Evolutionary conservation across 2,797 vertebrate genomes (phyloP).

Genomic region (Orientallactaga sibirica): DNA sequence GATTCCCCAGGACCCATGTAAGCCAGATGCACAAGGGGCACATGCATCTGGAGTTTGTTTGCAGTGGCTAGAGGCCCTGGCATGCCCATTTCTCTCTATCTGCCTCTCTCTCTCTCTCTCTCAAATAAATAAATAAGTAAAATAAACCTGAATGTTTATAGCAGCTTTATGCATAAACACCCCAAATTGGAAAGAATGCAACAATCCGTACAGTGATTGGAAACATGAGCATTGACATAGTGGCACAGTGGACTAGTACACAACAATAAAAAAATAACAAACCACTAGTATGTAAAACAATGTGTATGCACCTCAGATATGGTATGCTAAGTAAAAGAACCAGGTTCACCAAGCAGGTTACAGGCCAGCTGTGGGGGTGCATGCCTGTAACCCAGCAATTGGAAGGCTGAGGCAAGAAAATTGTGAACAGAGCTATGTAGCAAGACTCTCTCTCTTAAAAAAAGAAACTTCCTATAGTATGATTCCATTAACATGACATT

Average conservation of each 20-base stretch:
- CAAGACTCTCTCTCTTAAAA: too few relatives aligned
- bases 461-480: background rate
- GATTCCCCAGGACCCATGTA: too few relatives aligned
- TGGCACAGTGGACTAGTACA: background rate
- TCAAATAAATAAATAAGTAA: too few relatives aligned
- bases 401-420: too few relatives aligned
- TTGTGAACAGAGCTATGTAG: too few relatives aligned
- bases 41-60: too few relatives aligned
- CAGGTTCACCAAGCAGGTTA: background rate
- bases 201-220: background rate
- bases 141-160: background rate
- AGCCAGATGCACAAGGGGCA: too few relatives aligned
- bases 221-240: background rate
- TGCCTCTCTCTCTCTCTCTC: too few relatives aligned
- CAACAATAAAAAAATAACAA: background rate
- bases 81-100: too few relatives aligned
- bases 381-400: background rate
- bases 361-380: too few relatives aligned
- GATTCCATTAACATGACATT: background rate
- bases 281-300: too few relatives aligned
- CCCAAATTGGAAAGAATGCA: background rate
- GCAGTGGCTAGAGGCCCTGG: too few relatives aligned
- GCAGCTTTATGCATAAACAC: constrained; percentile 15
- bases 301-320: background rate
- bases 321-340: background rate